Conservation (phyloP, 2,113 vertebrate species). For the Gopherus flavomarginatus region DNA sequence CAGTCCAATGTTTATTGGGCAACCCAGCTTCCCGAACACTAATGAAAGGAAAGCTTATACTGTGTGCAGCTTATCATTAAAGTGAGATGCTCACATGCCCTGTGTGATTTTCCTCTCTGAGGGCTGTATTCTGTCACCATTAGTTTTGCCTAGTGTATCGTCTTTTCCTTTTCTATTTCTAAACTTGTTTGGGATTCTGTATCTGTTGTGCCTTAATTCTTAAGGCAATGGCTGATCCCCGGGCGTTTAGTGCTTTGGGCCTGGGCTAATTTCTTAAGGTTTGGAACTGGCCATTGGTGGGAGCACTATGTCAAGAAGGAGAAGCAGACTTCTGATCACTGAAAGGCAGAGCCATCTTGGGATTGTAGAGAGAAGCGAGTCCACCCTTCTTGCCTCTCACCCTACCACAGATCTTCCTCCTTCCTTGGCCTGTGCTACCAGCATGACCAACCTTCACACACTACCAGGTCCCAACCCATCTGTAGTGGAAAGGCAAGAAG, state of each 20-base stretch:
- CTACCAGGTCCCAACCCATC: background rate
- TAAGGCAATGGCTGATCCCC: background rate
- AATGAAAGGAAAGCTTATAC: background rate
- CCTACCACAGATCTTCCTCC: accelerated
- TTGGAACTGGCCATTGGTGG: background rate
- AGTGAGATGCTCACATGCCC: background rate
- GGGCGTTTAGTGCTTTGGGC: background rate
- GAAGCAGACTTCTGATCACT: background rate
- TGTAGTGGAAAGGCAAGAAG: background rate
- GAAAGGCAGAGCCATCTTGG: background rate
- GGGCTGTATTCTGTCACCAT: background rate
- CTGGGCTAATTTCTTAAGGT: background rate
- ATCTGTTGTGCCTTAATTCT: background rate
- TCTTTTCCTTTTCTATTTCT: slow-evolving; percentile 20
- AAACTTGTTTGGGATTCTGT: background rate
- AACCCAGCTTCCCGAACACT: background rate
- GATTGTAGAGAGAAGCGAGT: background rate
- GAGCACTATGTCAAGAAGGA: background rate
- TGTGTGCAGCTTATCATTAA: background rate
- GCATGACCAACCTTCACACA: background rate
- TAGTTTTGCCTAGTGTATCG: background rate
- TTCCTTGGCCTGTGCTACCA: background rate
- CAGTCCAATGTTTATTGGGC: background rate
- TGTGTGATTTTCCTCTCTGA: background rate
- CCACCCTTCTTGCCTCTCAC: background rate